Base-by-base conservation (phyloP, 2,113 vertebrate species). In the Scytalopus superciliaris region DNA sequence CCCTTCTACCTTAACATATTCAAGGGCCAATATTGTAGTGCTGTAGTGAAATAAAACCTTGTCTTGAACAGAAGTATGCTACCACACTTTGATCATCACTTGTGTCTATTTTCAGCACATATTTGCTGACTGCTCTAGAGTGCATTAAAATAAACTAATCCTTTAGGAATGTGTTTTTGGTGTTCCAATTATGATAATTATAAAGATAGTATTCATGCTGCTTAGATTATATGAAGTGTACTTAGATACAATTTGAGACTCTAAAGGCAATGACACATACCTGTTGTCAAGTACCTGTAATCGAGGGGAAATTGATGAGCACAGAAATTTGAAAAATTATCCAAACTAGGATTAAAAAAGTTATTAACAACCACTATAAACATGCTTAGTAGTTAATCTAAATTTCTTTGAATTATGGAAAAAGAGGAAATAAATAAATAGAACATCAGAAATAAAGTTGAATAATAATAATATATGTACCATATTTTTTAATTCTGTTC, bases 31-130 rank as follows among this genome's bases (percentile, higher is more conserved):
- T 72, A 82, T 85, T 89, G 87, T 68, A 82, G 31, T 66, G 57
- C n/a, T 66, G 10, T 30, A 84, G 69, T 57, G 70, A 87, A 94
- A 82, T 35, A 87, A 87, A 97, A 68, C 9, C 40, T 78, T 92
- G 87, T 64, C 69, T 90, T 72, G 52, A 68, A 72, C 5, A 69
- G 66, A 84, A 84, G 10, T 39, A 15, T 14, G 27, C 62, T 84
- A 40, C 66, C 40, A 37, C 10, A 52, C 23, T 68, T 89, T 63
- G 25, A 92, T 82, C 74, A 76, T 50, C 53, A 35, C 39, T 84
- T 83, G 11, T 69, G 35, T 37, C 90, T 95, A 67, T 93, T 95
- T 96, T 72, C 82, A 94, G 67, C 70, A 79, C 14, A 15, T 87
- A 69, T 72, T 89, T 87, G 35, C 74, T 91, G 73, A 49, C 64